Base-by-base conservation (phyloP, 2,888 invertebrate genomes). In the Lottia gigantea region DNA sequence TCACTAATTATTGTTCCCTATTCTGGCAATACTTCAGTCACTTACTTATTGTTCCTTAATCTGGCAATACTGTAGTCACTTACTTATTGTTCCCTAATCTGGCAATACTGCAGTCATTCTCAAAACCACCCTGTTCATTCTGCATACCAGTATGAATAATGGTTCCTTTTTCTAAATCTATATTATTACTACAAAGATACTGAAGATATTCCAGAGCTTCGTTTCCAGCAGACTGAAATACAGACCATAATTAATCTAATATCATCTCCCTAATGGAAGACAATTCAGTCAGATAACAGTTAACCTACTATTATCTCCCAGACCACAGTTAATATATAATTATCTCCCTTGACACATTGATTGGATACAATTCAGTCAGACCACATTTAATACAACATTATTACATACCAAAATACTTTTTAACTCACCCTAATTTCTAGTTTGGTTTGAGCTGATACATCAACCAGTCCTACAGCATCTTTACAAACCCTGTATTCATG, bases 101-200 rank as follows among this genome's bases (percentile, higher is more conserved):
- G 4, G 95, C 96, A 68, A 98, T 90, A 74, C 97, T 97, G 90
- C 98, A 98, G 89, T 98, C 98, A 86, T 98, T 98, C 90, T 98
- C 98, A 87, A 98, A 98, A 16, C 98, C 98, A 1, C 98, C 98
- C 14, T 92, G 91, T 75, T 92, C 91, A 89, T 98, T 98, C 89
- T 98, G 97, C 97, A 98, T 97, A 76, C 98, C 98, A 0, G 97
- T 97, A 88, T 98, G 98, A 74, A 97, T 95, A 78, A 98, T 95
- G 82, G 94, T 93, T 40, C 97, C 97, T 3, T 96, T 91, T 0
- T 96, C 95, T 2, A 96, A 95, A 87, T 98, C 96, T 12, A 98
- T 95, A 88, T 98, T 94, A 87, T 98, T 98, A 2, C 97, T 97
- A 86, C 98, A 98, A 45, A 98, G 89, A 88, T 94, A 95, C 88